A percentile compares a stretch with the other conserved stretches of the same genome.
Evolutionary conservation across 2,797 vertebrate genomes (phyloP).

Genomic region (Acridotheres tristis): DNA sequence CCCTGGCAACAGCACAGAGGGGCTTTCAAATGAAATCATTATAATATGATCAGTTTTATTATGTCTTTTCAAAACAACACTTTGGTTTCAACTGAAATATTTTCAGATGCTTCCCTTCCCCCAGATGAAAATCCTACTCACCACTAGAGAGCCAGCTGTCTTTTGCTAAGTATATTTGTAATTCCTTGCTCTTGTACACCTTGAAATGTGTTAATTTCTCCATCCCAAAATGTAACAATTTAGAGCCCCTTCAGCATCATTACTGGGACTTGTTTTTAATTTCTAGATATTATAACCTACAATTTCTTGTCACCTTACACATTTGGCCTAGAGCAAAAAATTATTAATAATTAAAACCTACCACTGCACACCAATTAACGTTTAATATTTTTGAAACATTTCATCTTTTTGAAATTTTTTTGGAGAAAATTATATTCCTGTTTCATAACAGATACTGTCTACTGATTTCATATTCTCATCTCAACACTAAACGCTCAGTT

Average conservation of each 20-base stretch:
- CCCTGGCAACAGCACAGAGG: slow-evolving; percentile 55
- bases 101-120: slow-evolving; percentile 30
- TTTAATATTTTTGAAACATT: neutral
- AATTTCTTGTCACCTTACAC: neutral
- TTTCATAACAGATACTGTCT: neutral
- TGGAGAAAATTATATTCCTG: neutral
- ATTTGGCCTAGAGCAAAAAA: neutral
- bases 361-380: neutral
- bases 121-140: neutral
- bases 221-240: neutral
- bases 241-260: neutral
- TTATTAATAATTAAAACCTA: slow-evolving; percentile 17
- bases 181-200: neutral
- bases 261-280: neutral
- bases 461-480: neutral
- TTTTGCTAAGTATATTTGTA: neutral
- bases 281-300: neutral
- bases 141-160: neutral
- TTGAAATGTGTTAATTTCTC: neutral
- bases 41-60: slow-evolving; percentile 38
- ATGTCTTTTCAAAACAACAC: slow-evolving; percentile 47
- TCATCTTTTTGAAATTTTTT: neutral
- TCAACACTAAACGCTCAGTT: neutral
- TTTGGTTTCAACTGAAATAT: slow-evolving; percentile 37
- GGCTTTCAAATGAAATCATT: slow-evolving; percentile 55